phyloP scores from a whole-genome alignment of 2,888 invertebrate species.

The Cephus runcator region DNA sequence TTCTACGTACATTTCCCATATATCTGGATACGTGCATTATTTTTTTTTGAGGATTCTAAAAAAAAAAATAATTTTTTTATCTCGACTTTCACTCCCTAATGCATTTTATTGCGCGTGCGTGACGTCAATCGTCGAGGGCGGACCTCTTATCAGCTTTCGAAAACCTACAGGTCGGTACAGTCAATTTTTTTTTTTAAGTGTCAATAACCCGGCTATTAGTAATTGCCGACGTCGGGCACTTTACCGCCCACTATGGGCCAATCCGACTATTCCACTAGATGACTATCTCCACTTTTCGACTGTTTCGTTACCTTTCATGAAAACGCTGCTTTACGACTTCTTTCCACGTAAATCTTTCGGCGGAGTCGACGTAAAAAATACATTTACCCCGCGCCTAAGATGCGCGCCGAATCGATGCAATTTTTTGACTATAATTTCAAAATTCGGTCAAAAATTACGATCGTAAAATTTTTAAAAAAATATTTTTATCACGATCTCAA shows the following conservation, averaged over 20 bases:
- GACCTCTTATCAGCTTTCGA: neutral
- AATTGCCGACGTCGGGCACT: neutral
- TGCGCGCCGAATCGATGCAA: neutral
- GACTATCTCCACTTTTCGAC: neutral
- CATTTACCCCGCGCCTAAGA: neutral
- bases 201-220: neutral
- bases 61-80: neutral
- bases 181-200: neutral
- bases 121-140: neutral
- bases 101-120: neutral
- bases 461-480: too few species aligned
- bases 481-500: neutral
- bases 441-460: neutral
- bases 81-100: neutral
- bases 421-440: neutral
- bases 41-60: neutral
- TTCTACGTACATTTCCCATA: neutral
- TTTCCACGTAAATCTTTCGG: neutral
- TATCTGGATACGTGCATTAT: neutral
- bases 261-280: neutral
- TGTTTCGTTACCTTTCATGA: neutral
- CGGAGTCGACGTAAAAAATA: neutral
- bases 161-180: neutral
- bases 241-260: neutral
- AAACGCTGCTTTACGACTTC: neutral